These are phyloP conservation scores for Daboia siamensis DNA, from an alignment of 2,113 vertebrate species.

Conservation along the genomic window DNA sequence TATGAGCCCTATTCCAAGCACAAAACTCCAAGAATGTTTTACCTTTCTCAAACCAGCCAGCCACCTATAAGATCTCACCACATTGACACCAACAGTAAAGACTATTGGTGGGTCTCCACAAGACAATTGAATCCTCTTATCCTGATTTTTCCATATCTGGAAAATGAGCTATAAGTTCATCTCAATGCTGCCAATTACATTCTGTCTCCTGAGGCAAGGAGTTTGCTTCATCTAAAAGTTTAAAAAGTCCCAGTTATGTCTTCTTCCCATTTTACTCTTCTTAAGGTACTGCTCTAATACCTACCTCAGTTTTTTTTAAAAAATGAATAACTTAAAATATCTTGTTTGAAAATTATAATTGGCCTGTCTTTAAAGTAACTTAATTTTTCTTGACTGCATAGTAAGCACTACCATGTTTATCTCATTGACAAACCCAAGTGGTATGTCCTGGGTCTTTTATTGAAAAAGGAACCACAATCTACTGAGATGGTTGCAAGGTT, in stretches of 20 bases:
- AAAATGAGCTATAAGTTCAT: background rate
- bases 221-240: background rate
- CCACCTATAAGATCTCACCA: background rate
- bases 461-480: background rate
- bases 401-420: background rate
- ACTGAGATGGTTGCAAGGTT: background rate
- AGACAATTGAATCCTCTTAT: background rate
- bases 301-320: background rate
- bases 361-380: background rate
- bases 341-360: background rate
- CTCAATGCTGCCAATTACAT: background rate
- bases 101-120: background rate
- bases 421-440: background rate
- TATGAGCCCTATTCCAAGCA: background rate
- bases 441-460: background rate
- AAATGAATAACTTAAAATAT: background rate
- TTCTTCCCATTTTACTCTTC: background rate
- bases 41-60: background rate
- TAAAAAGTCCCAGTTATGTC: background rate
- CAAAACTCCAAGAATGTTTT: background rate
- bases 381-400: background rate
- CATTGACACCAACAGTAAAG: background rate
- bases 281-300: background rate
- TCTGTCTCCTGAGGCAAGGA: background rate
- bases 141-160: slow-evolving; percentile 11